Evolutionary conservation across 2,888 invertebrate genomes (phyloP).

Genomic region (Andricus quercusramuli): DNA sequence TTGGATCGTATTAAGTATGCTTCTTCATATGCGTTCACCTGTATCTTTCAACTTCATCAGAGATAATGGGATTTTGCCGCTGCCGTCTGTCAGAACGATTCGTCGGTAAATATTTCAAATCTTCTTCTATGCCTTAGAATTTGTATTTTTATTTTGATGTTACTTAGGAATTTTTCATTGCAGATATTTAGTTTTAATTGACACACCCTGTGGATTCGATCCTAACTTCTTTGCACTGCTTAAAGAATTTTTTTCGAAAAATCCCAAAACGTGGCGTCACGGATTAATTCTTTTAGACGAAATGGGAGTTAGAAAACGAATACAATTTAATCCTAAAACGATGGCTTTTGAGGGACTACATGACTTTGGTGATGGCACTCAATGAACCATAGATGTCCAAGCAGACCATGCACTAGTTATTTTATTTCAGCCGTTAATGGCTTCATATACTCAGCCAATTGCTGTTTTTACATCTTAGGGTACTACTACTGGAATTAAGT

Average conservation of each 20-base stretch:
- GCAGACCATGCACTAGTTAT: conserved; percentile 40
- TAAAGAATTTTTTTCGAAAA: conserved; percentile 27
- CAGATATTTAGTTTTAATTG: conserved; percentile 35
- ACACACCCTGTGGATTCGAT: conserved; percentile 41
- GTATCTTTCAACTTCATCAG: conserved; percentile 38
- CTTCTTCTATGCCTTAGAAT: neutral
- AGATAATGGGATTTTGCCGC: conserved; percentile 32
- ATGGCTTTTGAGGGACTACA: conserved; percentile 45
- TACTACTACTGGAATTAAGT: conserved; percentile 34
- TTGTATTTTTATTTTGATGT: neutral
- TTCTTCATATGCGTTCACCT: conserved; percentile 46
- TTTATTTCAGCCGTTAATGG: conserved; percentile 42
- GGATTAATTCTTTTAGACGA: conserved; percentile 48
- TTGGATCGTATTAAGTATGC: conserved; percentile 41
- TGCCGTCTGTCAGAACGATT: conserved; percentile 38
- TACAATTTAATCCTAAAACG: conserved; percentile 46
- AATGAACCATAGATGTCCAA: conserved; percentile 24
- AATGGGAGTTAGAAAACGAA: conserved; percentile 51
- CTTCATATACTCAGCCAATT: conserved; percentile 42
- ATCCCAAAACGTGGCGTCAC: neutral
- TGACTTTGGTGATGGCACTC: conserved; percentile 33
- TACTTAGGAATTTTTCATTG: conserved; percentile 11
- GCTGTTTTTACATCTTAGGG: conserved; percentile 31
- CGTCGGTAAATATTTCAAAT: conserved; percentile 33
- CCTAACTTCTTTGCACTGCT: conserved; percentile 39